Conservation (phyloP, 2,113 vertebrate genomes). For the Oryzias melastigma region DNA sequence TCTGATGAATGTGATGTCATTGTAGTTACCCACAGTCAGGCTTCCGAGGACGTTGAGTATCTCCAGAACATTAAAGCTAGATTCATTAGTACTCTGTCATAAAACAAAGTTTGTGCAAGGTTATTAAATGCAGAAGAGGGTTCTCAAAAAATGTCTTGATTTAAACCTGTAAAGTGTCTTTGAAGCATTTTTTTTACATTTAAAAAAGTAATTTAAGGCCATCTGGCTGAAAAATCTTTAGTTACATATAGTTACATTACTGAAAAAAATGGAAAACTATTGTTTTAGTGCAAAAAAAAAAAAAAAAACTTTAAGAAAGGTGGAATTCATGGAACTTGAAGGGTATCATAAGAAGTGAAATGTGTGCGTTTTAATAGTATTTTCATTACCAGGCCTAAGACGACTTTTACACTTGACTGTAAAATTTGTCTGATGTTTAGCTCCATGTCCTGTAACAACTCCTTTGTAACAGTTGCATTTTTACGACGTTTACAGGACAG, state of each 20-base stretch:
- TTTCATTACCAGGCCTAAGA: conserved; percentile 41
- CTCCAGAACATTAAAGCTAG: conserved; percentile 31
- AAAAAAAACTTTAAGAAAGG: too few species aligned
- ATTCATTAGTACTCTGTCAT: conserved; percentile 31
- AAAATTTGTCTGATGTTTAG: conserved; percentile 41
- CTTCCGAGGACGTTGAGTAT: conserved; percentile 44
- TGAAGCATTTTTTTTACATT: not conserved
- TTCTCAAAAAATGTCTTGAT: not conserved
- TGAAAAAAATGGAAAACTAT: too few species aligned
- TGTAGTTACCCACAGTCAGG: conserved; percentile 29
- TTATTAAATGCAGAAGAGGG: not conserved
- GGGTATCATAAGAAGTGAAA: too few species aligned
- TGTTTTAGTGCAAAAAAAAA: too few species aligned
- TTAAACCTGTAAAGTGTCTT: not conserved
- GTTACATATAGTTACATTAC: too few species aligned
- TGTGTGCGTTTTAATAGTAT: too few species aligned
- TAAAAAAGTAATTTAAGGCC: too few species aligned
- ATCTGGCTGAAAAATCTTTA: too few species aligned
- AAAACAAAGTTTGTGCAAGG: conserved; percentile 8
- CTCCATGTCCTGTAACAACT: conserved; percentile 26
- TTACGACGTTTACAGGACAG: conserved; percentile 30
- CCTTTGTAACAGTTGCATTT: conserved; percentile 21
- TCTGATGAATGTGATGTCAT: conserved; percentile 32
- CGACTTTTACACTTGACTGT: conserved; percentile 43
- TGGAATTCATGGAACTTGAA: too few species aligned